Percentiles rank a stretch among this genome's conserved stretches.
Evolutionary conservation across 2,888 invertebrate genomes (phyloP).

Genomic region (Spialia ferax): DNA sequence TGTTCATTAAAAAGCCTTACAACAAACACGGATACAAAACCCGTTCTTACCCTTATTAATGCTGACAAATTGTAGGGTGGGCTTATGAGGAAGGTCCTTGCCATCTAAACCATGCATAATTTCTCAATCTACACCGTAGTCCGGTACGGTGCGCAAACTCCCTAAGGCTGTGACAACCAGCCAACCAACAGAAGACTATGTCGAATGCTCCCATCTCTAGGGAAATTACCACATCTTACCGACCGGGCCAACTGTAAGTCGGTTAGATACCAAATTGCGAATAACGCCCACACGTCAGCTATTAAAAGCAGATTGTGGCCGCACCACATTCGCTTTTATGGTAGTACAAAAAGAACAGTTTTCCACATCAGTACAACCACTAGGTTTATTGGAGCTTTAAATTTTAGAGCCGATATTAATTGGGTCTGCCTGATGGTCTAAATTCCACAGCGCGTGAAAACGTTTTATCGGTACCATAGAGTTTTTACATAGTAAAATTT

Average conservation of each 20-base stretch:
- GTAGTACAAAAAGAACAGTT: slow-evolving; percentile 27
- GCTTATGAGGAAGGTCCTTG: not conserved
- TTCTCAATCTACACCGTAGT: not conserved
- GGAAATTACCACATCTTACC: slow-evolving; percentile 55
- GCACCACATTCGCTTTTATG: slow-evolving; percentile 48
- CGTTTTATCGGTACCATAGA: not conserved
- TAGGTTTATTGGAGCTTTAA: slow-evolving; percentile 32
- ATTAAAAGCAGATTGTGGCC: slow-evolving; percentile 52
- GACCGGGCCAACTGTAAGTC: slow-evolving; percentile 46
- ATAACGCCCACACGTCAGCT: slow-evolving; percentile 43
- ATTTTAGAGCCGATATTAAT: slow-evolving; percentile 38
- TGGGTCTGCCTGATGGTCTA: slow-evolving; percentile 23
- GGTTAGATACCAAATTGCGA: slow-evolving; percentile 43
- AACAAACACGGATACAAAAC: not conserved
- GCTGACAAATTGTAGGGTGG: not conserved
- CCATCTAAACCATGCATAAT: slow-evolving; percentile 6
- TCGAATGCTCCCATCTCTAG: slow-evolving; percentile 51
- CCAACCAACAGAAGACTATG: slow-evolving; percentile 29
- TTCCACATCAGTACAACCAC: slow-evolving; percentile 35
- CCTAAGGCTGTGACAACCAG: slow-evolving; percentile 33
- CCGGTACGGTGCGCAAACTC: slow-evolving; percentile 17
- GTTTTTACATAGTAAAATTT: not conserved
- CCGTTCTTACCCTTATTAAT: not conserved
- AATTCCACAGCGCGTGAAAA: slow-evolving; percentile 32
- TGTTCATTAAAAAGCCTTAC: not conserved